A percentile compares a stretch with the other conserved stretches of the same genome.
These are phyloP conservation scores for Esox lucius DNA, from an alignment of 2,797 vertebrate genomes.

Conservation along the genomic window DNA sequence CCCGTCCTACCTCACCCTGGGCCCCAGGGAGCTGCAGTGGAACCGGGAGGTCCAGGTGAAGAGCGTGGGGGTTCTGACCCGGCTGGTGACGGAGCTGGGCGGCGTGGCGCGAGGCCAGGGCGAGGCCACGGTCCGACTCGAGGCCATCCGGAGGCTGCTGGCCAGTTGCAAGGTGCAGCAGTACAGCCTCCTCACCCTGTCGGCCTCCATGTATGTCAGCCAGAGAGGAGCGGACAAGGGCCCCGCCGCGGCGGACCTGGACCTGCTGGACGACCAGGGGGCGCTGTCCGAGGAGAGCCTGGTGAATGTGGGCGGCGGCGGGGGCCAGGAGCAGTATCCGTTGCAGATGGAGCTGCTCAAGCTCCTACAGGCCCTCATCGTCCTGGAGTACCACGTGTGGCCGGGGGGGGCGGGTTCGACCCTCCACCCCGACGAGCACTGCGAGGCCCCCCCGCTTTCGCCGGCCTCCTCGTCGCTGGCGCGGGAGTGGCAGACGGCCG, in stretches of 20 bases:
- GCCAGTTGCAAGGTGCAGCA: conserved; percentile 87
- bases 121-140: conserved; percentile 44
- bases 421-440: conserved; percentile 69
- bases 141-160: conserved; percentile 79
- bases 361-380: conserved; percentile 89
- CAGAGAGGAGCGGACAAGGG: conserved; percentile 75
- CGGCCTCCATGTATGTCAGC: conserved; percentile 90
- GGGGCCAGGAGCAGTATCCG: conserved; percentile 86
- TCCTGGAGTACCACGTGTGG: conserved; percentile 86
- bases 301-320: conserved; percentile 80
- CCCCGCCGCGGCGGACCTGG: conserved; percentile 23
- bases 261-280: conserved; percentile 58
- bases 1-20: conserved; percentile 82
- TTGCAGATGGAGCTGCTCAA: conserved; percentile 94
- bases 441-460: conserved; percentile 48
- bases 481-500: conserved; percentile 89
- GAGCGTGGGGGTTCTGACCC: conserved; percentile 91
- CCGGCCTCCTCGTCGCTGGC: conserved; percentile 74
- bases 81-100: conserved; percentile 81
- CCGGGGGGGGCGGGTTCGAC: conserved; percentile 43
- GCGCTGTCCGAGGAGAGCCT: conserved; percentile 84
- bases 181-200: conserved; percentile 87
- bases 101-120: conserved; percentile 56
- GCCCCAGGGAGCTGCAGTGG: conserved; percentile 83
- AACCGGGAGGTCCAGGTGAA: conserved; percentile 96